These are phyloP conservation scores for Drosophila yakuba DNA, from an alignment of 1,140 invertebrate genomes.

Conservation along the genomic window DNA sequence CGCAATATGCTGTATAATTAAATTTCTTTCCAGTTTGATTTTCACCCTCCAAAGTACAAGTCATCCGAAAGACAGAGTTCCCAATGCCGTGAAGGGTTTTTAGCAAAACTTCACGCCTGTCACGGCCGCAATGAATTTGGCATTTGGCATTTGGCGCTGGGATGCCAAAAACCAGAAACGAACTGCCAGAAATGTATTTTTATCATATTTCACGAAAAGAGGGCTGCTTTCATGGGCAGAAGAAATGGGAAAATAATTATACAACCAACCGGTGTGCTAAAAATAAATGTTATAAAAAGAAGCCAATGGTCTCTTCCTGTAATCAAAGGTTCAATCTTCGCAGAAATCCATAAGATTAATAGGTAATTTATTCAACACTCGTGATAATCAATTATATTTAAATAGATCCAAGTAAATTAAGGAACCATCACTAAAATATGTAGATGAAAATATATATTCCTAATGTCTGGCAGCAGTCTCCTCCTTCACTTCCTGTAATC, in stretches of 20 bases:
- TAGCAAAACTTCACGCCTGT: conserved; percentile 71
- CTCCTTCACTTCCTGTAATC: neutral
- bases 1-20: conserved; percentile 79
- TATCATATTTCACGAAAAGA: conserved; percentile 25
- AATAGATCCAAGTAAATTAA: too few relatives aligned
- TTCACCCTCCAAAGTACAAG: conserved; percentile 77
- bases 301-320: conserved; percentile 15
- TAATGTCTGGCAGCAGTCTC: neutral
- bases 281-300: conserved; percentile 10
- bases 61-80: conserved; percentile 56
- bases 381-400: too few relatives aligned
- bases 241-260: conserved; percentile 44
- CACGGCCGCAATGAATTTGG: conserved; percentile 59
- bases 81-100: conserved; percentile 69
- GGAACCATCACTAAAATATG: neutral
- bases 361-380: too few relatives aligned
- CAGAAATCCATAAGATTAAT: neutral
- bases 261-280: conserved; percentile 13
- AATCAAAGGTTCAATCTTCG: neutral
- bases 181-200: conserved; percentile 19
- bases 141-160: conserved; percentile 38
- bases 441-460: neutral
- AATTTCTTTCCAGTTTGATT: conserved; percentile 82
- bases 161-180: conserved; percentile 32
- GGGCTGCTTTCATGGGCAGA: conserved; percentile 15